phyloP scores from a whole-genome alignment of 1,140 invertebrate species.

The Lepidurus couesii region DNA sequence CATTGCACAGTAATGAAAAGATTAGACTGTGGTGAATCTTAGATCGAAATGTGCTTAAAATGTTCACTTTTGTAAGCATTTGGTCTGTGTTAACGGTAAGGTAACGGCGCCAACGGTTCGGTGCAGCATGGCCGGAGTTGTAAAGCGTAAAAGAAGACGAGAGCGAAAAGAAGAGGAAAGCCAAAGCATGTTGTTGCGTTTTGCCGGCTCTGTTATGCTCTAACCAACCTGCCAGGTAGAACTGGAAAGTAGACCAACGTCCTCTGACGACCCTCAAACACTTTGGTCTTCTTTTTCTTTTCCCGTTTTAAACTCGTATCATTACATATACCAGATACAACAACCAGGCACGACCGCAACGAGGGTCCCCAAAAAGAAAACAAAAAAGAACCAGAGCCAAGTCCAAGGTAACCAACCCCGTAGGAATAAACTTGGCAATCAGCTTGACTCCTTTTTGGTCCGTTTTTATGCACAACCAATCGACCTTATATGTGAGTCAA shows the following conservation, averaged over 20 bases:
- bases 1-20: too few relatives aligned
- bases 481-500: too few relatives aligned
- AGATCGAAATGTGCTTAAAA: too few relatives aligned
- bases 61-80: too few relatives aligned
- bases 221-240: neutral
- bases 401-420: neutral
- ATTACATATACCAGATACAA: neutral
- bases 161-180: slow-evolving; percentile 21
- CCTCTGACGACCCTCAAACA: neutral
- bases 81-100: too few relatives aligned
- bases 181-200: neutral
- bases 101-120: neutral
- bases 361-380: neutral
- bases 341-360: neutral
- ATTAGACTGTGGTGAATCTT: too few relatives aligned
- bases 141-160: slow-evolving; percentile 18
- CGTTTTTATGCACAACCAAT: too few relatives aligned
- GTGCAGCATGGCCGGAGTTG: neutral
- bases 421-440: too few relatives aligned
- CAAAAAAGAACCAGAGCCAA: slow-evolving; percentile 1
- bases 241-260: slow-evolving; percentile 13
- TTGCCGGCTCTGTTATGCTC: neutral
- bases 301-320: neutral
- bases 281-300: neutral
- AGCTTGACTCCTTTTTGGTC: too few relatives aligned